Evolutionary conservation across 2,888 invertebrate species (phyloP), one percentile per base, ranked within the genome.

Genomic region (Apeira syringaria): DNA sequence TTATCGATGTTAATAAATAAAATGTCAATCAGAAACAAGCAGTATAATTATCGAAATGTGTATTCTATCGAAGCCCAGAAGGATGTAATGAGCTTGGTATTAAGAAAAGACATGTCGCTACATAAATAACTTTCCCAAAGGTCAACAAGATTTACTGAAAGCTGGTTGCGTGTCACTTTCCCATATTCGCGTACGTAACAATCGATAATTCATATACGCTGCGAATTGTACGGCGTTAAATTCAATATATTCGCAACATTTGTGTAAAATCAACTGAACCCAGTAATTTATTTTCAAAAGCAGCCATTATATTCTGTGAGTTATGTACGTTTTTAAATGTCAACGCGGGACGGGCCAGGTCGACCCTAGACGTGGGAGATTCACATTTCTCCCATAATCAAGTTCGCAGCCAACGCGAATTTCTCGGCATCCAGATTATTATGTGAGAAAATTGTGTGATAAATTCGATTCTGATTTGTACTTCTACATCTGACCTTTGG

Each of bases 241-340:
- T 34, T 22, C 20, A 29, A 26, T 36, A 36, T 27, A 15, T 30
- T 13, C 31, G 13, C 7, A 22, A 26, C 26, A 11, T 31, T 36
- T 8, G 17, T 15, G 5, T 20, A 9, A 35, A 37, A 0, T 24
- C 3, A 9, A n/a, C n/a, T n/a, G n/a, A n/a, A 8, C 8, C 22
- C 8, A 26, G 24, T 10, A 5, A 11, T 26, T 28, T 27, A 17
- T 10, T 22, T 12, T 32, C n/a, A 6, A 13, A 17, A 2, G n/a
- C n/a, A 13, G 9, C 20, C 17, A 5, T 29, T 26, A 13, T 40
- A 8, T 26, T 17, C 12, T 37, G 17, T 34, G 17, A 3, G 15
- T 15, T n/a, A 15, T 15, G 68, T 59, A 56, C 4, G 64, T 66
- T 79, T 76, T 72, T 69, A 85, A 85, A 87, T 85, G 84, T 82